A percentile compares a stretch with the other conserved stretches of the same genome.
phyloP scores from a whole-genome alignment of 2,888 invertebrate species.

The Chymomyza caudatula region DNA sequence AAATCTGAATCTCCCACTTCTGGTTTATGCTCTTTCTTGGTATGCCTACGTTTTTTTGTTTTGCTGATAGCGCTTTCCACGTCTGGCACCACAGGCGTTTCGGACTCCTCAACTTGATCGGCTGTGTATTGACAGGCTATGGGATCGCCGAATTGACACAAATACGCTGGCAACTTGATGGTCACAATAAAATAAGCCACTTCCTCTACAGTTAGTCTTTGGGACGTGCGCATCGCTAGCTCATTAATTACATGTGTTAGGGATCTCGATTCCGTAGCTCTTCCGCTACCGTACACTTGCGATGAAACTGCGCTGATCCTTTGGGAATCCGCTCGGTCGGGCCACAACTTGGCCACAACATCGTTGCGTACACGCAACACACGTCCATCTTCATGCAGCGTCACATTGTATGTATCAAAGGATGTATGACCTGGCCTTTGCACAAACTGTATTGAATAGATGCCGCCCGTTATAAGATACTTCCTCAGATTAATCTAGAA shows the following conservation, averaged over 20 bases:
- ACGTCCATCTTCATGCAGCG: conserved; percentile 58
- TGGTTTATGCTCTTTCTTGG: not conserved
- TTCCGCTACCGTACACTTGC: not conserved
- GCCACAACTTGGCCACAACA: conserved; percentile 23
- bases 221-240: not conserved
- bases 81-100: conserved; percentile 13
- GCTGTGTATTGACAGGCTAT: conserved; percentile 64
- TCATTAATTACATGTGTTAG: not conserved
- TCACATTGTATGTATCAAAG: conserved; percentile 63
- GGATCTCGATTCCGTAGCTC: not conserved
- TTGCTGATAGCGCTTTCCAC: not conserved
- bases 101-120: conserved; percentile 15
- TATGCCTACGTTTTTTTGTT: not conserved
- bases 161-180: conserved; percentile 54
- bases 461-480: conserved; percentile 68
- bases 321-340: not conserved
- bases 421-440: conserved; percentile 53
- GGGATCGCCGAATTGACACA: conserved; percentile 70
- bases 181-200: conserved; percentile 64
- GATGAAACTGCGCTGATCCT: not conserved
- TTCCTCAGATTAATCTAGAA: conserved; percentile 71
- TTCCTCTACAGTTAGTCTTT: conserved; percentile 6
- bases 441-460: conserved; percentile 69
- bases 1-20: not conserved
- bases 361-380: conserved; percentile 40